These are phyloP conservation scores for Oncorhynchus kisutch DNA, from an alignment of 2,113 vertebrate genomes.

Conservation along the genomic window DNA sequence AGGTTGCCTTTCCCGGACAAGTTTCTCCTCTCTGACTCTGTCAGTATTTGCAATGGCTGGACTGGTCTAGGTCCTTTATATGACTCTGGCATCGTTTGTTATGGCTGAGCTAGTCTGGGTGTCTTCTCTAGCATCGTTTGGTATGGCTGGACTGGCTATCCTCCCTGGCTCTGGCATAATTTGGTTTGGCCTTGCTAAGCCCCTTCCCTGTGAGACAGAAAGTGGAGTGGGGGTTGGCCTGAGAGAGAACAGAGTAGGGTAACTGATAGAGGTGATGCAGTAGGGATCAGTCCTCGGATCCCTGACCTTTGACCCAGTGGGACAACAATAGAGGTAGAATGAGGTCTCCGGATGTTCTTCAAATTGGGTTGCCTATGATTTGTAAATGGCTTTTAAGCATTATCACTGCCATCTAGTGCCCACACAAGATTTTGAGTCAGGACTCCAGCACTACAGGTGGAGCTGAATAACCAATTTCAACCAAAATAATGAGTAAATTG, in stretches of 20 bases:
- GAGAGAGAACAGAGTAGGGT: conserved; percentile 5
- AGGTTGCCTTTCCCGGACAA: neutral
- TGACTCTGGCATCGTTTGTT: neutral
- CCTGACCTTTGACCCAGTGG: conserved; percentile 11
- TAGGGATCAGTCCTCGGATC: conserved; percentile 36
- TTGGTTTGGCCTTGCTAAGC: neutral
- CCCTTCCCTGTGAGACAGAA: conserved; percentile 14
- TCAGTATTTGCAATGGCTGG: conserved; percentile 1
- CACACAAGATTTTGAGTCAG: no score
- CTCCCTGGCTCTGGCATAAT: neutral
- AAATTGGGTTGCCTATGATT: no score
- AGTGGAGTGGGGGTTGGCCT: conserved; percentile 27
- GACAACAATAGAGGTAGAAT: conserved; percentile 7
- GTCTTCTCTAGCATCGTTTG: conserved; percentile 8
- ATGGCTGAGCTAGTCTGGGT: neutral
- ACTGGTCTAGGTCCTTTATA: conserved; percentile 20
- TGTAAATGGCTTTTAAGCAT: no score
- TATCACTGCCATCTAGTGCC: no score
- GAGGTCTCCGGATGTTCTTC: no score
- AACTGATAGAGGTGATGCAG: conserved; percentile 33
- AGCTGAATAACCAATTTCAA: no score
- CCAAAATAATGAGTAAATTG: no score
- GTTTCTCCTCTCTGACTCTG: neutral
- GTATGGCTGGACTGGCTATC: conserved; percentile 17
- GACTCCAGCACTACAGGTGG: no score